Base-by-base conservation (phyloP, 2,113 vertebrate genomes). In the Rissa tridactyla region DNA sequence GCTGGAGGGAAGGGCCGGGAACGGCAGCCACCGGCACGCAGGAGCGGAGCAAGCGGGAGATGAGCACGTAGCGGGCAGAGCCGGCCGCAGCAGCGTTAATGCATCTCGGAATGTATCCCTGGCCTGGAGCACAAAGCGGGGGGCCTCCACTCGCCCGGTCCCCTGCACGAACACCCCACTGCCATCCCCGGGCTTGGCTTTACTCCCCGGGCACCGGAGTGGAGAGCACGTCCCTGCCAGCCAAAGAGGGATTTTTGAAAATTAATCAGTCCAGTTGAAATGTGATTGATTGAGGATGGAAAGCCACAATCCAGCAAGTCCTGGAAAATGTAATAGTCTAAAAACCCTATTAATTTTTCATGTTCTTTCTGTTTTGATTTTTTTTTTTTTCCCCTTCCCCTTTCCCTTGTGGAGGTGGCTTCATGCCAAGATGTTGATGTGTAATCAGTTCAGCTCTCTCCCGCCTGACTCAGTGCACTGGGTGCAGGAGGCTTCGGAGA, bases 281-380 rank as follows among this genome's bases (percentile, higher is more conserved):
- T 4, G 38, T 70, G 88, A 96, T 93, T 95, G 95, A 97, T 94
- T 84, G 94, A 76, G 84, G 90, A 94, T 38, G 57, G 65, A 96
- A 88, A 94, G 40, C 52, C 61, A 69, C 77, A 13, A 91, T 89
- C 81, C 83, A 82, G 70, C 77, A 69, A 92, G 54, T 36, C 91
- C 92, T 82, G 81, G 86, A 79, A 94, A 96, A 96, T 69, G 86
- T 86, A 96, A 95, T 93, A 69, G 73, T 93, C 94, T 94, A 87
- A 96, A 91, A 92, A 92, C 73, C 46, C 73, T 79, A 94, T 90
- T 96, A 91, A 95, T 94, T 96, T 96, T 96, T 94, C 92, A 94
- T 94, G 86, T 85, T 89, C 82, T 71, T 83, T 90, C 83, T 71
- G 44, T 20, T 78, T 69, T 72, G 73, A 66, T 66, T 27, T 38